phyloP scores from a whole-genome alignment of 2,888 invertebrate genomes.

The Emmelina monodactyla region DNA sequence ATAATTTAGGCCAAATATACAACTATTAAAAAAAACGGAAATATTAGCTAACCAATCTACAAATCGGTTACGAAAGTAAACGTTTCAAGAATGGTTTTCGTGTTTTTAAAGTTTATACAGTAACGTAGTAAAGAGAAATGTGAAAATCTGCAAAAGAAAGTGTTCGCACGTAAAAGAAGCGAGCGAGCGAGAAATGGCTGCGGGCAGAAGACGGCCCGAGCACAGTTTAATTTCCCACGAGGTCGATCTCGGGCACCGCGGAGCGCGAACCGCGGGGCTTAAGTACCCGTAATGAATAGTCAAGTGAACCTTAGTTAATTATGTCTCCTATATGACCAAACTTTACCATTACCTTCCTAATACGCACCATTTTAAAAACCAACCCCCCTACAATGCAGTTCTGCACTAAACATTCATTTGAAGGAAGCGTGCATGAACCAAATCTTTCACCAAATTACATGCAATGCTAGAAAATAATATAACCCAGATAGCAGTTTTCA shows the following conservation, averaged over 20 bases:
- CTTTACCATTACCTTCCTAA: not conserved
- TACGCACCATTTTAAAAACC: constrained; percentile 1
- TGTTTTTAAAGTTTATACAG: too few relatives aligned
- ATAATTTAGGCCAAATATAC: too few relatives aligned
- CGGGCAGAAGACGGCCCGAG: constrained; percentile 57
- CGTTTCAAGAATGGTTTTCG: too few relatives aligned
- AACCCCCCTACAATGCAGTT: too few relatives aligned
- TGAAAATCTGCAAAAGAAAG: constrained; percentile 50
- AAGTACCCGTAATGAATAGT: constrained; percentile 67
- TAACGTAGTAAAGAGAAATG: constrained; percentile 46
- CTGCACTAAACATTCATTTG: constrained; percentile 2
- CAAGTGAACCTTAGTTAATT: constrained; percentile 63
- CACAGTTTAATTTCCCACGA: constrained; percentile 67
- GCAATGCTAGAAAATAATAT: constrained; percentile 16
- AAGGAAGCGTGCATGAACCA: constrained; percentile 1
- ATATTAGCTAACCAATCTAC: too few relatives aligned
- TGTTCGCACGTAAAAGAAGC: constrained; percentile 51
- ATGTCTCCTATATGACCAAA: constrained; percentile 27
- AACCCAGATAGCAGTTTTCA: constrained; percentile 43
- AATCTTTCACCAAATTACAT: constrained; percentile 1
- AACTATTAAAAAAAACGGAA: too few relatives aligned
- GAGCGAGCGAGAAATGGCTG: constrained; percentile 27
- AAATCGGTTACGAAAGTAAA: too few relatives aligned
- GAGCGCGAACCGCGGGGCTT: constrained; percentile 64
- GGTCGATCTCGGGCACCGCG: constrained; percentile 64